Conservation (phyloP, 2,113 vertebrate species). For the Pituophis catenifer region DNA sequence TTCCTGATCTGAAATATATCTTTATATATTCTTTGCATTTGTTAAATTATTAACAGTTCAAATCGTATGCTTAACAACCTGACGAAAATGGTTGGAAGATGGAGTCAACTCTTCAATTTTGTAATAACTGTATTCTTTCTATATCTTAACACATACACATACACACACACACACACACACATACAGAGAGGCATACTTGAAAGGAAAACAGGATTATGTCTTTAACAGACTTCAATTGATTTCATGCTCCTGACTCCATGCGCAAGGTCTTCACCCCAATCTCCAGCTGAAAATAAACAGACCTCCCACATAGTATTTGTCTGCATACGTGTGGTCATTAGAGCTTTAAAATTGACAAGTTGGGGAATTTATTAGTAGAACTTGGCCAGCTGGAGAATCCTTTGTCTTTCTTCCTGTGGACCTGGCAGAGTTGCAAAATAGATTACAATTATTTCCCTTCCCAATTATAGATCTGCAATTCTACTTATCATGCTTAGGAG, state of each 20-base stretch:
- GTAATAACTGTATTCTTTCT: background rate
- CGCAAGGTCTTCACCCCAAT: conserved; percentile 26
- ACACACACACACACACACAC: background rate
- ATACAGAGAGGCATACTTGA: background rate
- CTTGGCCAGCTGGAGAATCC: background rate
- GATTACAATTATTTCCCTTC: conserved; percentile 18
- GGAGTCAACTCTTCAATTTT: background rate
- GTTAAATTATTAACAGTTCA: background rate
- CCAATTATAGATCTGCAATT: conserved; percentile 52
- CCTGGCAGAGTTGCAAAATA: conserved; percentile 23
- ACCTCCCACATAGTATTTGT: conserved; percentile 25
- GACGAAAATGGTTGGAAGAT: background rate
- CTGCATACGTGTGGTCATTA: conserved; percentile 9
- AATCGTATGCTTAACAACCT: conserved; percentile 27
- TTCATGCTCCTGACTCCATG: conserved; percentile 3
- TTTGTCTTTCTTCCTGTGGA: conserved; percentile 33
- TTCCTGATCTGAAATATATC: background rate
- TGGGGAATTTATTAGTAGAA: conserved; percentile 31
- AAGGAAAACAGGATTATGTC: conserved; percentile 23
- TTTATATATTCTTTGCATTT: background rate
- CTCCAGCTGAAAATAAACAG: conserved; percentile 42
- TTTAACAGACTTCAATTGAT: conserved; percentile 36
- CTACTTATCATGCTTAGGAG: conserved; percentile 34
- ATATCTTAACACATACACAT: background rate
- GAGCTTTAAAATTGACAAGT: conserved; percentile 36